Conservation (phyloP, 2,888 invertebrate species). For the Troides helena region DNA sequence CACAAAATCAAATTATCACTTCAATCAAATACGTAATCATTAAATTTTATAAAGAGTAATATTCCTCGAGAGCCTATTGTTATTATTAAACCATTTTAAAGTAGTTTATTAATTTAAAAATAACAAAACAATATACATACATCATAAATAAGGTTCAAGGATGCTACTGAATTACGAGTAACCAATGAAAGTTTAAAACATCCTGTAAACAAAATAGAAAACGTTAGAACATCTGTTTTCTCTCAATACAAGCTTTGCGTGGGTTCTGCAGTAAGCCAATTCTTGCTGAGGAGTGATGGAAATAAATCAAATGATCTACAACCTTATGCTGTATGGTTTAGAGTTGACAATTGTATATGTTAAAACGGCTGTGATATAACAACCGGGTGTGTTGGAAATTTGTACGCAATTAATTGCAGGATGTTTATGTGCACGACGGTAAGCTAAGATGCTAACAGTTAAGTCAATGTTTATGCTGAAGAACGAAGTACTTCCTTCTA, state of each 20-base stretch:
- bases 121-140: background rate
- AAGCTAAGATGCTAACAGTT: constrained; percentile 33
- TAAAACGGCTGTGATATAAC: background rate
- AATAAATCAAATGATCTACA: constrained; percentile 3
- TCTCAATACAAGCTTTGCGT: constrained; percentile 41
- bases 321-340: background rate
- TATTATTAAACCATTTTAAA: background rate
- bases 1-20: too few relatives aligned
- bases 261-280: constrained; percentile 29
- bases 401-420: constrained; percentile 59
- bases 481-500: constrained; percentile 21
- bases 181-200: constrained; percentile 31
- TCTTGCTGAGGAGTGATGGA: constrained; percentile 2
- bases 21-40: background rate
- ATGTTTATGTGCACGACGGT: constrained; percentile 53
- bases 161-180: constrained; percentile 8
- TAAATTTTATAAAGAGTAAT: background rate
- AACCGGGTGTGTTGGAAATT: constrained; percentile 8
- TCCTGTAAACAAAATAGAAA: constrained; percentile 52
- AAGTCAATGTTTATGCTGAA: constrained; percentile 28
- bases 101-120: background rate
- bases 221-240: constrained; percentile 60
- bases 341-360: constrained; percentile 6
- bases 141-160: background rate
- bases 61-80: background rate